Conservation (phyloP, 1,140 invertebrate genomes). For the Charaxes varanes region DNA sequence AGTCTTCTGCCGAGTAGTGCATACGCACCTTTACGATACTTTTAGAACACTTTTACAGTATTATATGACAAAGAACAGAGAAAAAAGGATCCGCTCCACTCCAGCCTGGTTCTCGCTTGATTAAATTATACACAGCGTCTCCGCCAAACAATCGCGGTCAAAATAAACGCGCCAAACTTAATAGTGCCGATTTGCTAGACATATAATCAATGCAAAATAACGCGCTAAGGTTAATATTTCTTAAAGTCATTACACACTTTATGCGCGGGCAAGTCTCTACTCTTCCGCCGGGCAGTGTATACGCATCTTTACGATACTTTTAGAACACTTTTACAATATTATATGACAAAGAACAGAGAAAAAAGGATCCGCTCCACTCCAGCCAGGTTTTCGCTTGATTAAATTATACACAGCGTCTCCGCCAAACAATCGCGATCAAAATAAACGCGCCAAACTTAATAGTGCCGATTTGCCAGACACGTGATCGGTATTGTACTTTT, state of each 20-base stretch:
- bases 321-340: no score
- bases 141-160: conserved; percentile 6
- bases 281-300: no score
- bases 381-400: conserved; percentile 28
- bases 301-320: no score
- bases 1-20: no score
- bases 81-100: conserved; percentile 5
- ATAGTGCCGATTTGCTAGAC: conserved; percentile 46
- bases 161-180: conserved; percentile 65
- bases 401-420: conserved; percentile 34
- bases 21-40: no score
- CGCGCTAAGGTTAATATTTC: no score
- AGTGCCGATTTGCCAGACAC: conserved; percentile 46
- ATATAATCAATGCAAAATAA: conserved; percentile 63
- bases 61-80: conserved; percentile 6
- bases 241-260: no score
- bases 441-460: conserved; percentile 65
- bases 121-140: conserved; percentile 38
- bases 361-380: conserved; percentile 7
- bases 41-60: no score
- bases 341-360: conserved; percentile 4
- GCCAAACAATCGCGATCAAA: conserved; percentile 20
- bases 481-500: conserved; percentile 57
- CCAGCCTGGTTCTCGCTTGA: conserved; percentile 25
- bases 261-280: no score